Evolutionary conservation across 2,888 invertebrate species (phyloP).

Genomic region (Agrochola lychnidis): DNA sequence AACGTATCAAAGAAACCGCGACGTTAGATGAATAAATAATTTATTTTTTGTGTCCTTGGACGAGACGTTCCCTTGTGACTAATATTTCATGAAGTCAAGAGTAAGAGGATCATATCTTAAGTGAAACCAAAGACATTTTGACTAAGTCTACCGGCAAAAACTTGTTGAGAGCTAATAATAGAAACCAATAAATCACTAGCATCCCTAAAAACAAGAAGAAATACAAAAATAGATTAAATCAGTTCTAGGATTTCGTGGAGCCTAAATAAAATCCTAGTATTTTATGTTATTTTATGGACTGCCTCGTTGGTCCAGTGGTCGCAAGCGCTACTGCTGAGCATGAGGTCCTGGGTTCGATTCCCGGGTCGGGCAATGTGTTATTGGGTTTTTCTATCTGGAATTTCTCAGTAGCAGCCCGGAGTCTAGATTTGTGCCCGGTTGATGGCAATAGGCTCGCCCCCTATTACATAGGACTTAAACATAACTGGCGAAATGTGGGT

Average conservation of each 20-base stretch:
- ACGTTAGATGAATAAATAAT: conserved; percentile 9
- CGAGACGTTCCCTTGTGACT: neutral
- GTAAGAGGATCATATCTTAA: neutral
- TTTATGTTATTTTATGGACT: too few species aligned
- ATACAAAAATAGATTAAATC: neutral
- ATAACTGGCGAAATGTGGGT: too few species aligned
- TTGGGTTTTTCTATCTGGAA: too few species aligned
- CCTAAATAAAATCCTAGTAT: neutral
- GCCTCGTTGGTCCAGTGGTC: too few species aligned
- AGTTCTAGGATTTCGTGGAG: neutral
- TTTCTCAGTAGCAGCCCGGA: too few species aligned
- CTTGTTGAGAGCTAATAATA: conserved; percentile 8
- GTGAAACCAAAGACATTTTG: neutral
- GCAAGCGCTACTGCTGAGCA: too few species aligned
- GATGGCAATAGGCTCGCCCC: too few species aligned
- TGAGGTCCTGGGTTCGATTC: too few species aligned
- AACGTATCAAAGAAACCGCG: conserved; percentile 20
- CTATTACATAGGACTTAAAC: too few species aligned
- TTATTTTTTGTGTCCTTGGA: neutral
- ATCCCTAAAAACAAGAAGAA: conserved; percentile 10
- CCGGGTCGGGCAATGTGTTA: too few species aligned
- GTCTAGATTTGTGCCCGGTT: too few species aligned
- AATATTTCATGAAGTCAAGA: conserved; percentile 20
- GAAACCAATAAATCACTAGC: conserved; percentile 3
- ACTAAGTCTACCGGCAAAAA: neutral